phyloP scores from a whole-genome alignment of 2,888 invertebrate genomes.

The Tanytarsus gracilentus region DNA sequence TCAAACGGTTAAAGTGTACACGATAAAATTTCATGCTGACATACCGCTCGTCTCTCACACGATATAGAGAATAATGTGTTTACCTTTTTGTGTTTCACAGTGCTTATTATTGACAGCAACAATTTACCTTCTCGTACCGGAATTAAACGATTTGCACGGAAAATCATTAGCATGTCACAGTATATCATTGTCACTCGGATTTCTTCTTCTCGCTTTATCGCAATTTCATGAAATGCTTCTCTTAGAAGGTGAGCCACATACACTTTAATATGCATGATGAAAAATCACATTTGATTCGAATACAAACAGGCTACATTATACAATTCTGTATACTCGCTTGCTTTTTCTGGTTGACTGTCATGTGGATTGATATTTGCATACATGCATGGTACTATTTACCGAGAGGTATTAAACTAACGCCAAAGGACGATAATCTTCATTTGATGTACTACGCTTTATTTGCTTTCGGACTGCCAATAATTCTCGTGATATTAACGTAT shows the following conservation, averaged over 20 bases:
- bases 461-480: slow-evolving; percentile 36
- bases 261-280: background rate
- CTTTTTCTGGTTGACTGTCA: slow-evolving; percentile 39
- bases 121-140: slow-evolving; percentile 36
- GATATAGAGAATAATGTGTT: no score
- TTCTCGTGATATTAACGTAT: slow-evolving; percentile 38
- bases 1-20: background rate
- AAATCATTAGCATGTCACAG: slow-evolving; percentile 40
- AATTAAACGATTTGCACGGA: slow-evolving; percentile 39
- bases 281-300: background rate
- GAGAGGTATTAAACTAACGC: slow-evolving; percentile 19
- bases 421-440: slow-evolving; percentile 30
- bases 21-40: background rate
- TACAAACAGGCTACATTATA: slow-evolving; percentile 35
- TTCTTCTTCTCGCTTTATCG: slow-evolving; percentile 33
- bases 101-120: slow-evolving; percentile 30
- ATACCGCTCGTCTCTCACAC: no score
- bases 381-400: slow-evolving; percentile 41
- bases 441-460: slow-evolving; percentile 36
- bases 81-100: slow-evolving; percentile 1
- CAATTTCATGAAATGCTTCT: slow-evolving; percentile 23
- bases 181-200: slow-evolving; percentile 38
- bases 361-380: slow-evolving; percentile 39
- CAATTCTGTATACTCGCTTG: slow-evolving; percentile 41
- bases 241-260: slow-evolving; percentile 22